Evolutionary conservation across 2,888 invertebrate species (phyloP).

Genomic region (Emmelina monodactyla): DNA sequence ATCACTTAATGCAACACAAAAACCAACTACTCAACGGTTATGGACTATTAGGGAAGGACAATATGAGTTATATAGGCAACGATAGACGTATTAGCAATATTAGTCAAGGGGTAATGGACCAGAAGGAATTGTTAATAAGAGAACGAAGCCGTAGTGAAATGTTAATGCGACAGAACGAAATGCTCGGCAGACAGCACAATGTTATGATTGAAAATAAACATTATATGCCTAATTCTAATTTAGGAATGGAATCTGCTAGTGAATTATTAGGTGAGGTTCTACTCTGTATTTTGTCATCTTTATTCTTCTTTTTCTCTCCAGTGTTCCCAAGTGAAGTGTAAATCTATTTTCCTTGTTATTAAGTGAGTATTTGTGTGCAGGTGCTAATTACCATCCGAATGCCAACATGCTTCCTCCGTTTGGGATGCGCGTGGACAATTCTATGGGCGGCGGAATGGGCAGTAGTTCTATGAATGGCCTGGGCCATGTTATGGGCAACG

Average conservation of each 20-base stretch:
- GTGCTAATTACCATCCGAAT: slow-evolving; percentile 61
- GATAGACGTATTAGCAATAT: slow-evolving; percentile 51
- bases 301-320: not conserved
- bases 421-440: slow-evolving; percentile 57
- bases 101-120: slow-evolving; percentile 41
- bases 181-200: slow-evolving; percentile 44
- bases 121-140: slow-evolving; percentile 40
- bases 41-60: slow-evolving; percentile 44
- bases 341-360: no score
- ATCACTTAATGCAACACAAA: slow-evolving; percentile 41
- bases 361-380: no score
- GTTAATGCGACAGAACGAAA: slow-evolving; percentile 48
- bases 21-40: slow-evolving; percentile 43
- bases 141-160: slow-evolving; percentile 43
- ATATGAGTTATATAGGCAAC: slow-evolving; percentile 38
- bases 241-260: slow-evolving; percentile 54
- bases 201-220: slow-evolving; percentile 45
- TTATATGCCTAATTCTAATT: slow-evolving; percentile 46
- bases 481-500: not conserved
- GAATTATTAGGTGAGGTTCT: slow-evolving; percentile 53
- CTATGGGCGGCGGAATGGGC: slow-evolving; percentile 25
- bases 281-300: not conserved
- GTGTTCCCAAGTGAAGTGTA: no score
- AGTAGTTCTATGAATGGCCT: slow-evolving; percentile 14
- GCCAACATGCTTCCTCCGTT: slow-evolving; percentile 58